Evolutionary conservation across 2,888 invertebrate genomes (phyloP).

Genomic region (Cryptosula pallasiana): DNA sequence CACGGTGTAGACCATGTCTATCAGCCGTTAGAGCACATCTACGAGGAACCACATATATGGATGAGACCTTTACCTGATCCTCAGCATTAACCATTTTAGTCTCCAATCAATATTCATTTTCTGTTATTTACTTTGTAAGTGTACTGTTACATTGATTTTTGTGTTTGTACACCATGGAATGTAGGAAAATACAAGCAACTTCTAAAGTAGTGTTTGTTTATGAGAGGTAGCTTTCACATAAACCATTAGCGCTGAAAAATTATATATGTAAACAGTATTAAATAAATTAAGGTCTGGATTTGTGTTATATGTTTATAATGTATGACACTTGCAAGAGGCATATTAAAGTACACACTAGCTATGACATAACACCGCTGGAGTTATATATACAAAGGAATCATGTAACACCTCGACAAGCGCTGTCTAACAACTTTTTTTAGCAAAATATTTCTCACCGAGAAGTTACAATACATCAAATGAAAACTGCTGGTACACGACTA

Average conservation of each 20-base stretch:
- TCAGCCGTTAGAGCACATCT: constrained; percentile 18
- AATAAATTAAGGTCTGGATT: constrained; percentile 1
- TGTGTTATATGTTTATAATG: not conserved
- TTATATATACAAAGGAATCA: not conserved
- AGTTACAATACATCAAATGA: no score
- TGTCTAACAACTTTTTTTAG: no score
- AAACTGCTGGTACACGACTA: no score
- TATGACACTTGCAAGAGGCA: not conserved
- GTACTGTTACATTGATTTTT: constrained; percentile 16
- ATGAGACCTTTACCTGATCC: not conserved
- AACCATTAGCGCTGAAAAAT: not conserved
- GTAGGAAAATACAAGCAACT: not conserved
- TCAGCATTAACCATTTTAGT: not conserved
- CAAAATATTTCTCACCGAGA: no score
- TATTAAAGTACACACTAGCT: not conserved
- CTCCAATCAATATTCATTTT: constrained; percentile 15
- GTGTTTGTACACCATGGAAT: constrained; percentile 6
- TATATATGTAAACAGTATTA: constrained; percentile 17
- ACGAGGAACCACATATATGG: constrained; percentile 19
- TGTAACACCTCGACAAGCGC: not conserved
- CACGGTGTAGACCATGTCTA: constrained; percentile 15
- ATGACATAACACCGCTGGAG: not conserved
- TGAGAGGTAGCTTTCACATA: not conserved
- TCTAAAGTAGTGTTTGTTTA: not conserved
- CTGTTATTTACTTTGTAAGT: not conserved